Evolutionary conservation across 2,797 vertebrate genomes (phyloP), one percentile per base, ranked within the genome.

Genomic region (Cyclopterus lumpus): DNA sequence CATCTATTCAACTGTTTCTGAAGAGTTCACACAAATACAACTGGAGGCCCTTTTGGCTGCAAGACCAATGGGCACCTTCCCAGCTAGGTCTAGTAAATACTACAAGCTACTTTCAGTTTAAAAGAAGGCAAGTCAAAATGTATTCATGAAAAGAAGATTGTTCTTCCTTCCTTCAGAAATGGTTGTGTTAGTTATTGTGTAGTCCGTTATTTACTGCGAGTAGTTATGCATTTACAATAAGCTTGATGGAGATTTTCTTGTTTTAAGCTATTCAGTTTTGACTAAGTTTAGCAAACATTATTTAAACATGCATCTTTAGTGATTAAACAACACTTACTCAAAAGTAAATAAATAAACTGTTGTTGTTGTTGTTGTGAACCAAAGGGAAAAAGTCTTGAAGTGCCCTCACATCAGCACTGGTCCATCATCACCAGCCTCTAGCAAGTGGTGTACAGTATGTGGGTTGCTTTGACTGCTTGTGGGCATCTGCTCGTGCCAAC

Each of bases 401-500:
- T 69, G 61, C 59, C 57, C 66, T 66, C 40, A 59, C 71, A 83
- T 78, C 67, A 80, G 28, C 38, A 55, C 28, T 60, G 32, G 66
- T 84, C 75, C 30, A 86, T 65, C 68, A 55, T 48, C 38, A 59
- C 7, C 4, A 2, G 57, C 85, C 72, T 85, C 36, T 26, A 75
- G 74, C 68, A 44, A 68, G n/a, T 61, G 61, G 60, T 76, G 65
- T 80, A 71, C 75, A 71, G 67, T 84, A 63, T 79, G 70, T 86
- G 71, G 67, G 74, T 79, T 78, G 70, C n/a, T 85, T 67, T 44
- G 51, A 78, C 75, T 85, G 88, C 90, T 87, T 80, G 54, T 85
- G 83, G 91, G 79, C 71, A 83, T 81, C 63, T 74, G 66, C 77
- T 78, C 4, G 24, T 87, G 82, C 86, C 87, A 90, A 84, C 65